Evolutionary conservation across 2,797 vertebrate genomes (phyloP), one percentile per base, ranked within the genome.

Genomic region (Sebastes matsubarae): DNA sequence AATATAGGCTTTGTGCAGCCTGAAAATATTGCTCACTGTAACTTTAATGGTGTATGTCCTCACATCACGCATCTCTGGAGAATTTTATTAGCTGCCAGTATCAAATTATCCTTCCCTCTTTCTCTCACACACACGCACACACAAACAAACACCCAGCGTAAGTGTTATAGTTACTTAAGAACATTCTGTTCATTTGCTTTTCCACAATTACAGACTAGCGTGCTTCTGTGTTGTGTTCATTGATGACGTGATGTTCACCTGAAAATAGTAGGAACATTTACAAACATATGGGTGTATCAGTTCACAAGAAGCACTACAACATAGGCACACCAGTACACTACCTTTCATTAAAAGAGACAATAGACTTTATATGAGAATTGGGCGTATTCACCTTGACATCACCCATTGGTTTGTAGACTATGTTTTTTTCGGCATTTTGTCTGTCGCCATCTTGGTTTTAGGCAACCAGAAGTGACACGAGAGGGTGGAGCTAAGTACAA

Each of bases 171-270:
- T 66, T 5, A 61, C 65, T 24, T 8, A 24, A 63, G 72, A 63
- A 89, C 88, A 86, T 72, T 75, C 77, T 81, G 86, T 86, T 80
- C 63, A 70, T 46, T 38, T 63, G 59, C 75, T 80, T 87, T 72
- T 60, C 75, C 75, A 79, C 72, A 88, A 89, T 91, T 86, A 88
- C 72, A 90, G 85, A 55, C 52, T 58, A 34, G 25, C n/a, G 18
- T 25, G 74, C 22, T 11, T 34, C 55, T 27, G 59, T 79, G 72
- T 69, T 73, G 63, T 76, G 38, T 24, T 86, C 46, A 24, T 5
- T 18, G 65, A 66, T 88, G 78, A 84, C 29, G 55, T 61, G 55
- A 84, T 60, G 84, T 79, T 88, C 38, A 65, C 80, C 77, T 87
- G 67, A 72, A 83, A 73, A 76, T 13, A 69, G 63, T 7, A 16